Base-by-base conservation (phyloP, 2,113 vertebrate species). In the Pseudorasbora parva region DNA sequence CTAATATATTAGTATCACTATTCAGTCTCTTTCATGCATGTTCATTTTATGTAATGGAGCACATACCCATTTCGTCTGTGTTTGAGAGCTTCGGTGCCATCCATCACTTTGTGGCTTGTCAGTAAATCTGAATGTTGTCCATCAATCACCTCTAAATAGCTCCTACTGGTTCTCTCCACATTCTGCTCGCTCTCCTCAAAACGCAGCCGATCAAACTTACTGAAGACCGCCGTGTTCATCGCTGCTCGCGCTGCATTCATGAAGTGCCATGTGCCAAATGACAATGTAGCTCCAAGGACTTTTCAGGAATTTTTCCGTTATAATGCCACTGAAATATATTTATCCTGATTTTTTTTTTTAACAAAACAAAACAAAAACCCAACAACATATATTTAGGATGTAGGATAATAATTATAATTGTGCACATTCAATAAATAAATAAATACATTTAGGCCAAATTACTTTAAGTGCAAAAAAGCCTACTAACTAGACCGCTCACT, bases 221-320 rank as follows among this genome's bases (percentile, higher is more conserved):
- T 97, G 92, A 98, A 98, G 92, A 98, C 96, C 37, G 98, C 95
- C 88, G 96, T 94, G 93, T 98, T 98, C 98, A 98, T 98, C 93
- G 91, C 92, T 78, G 88, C 12, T 11, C 5, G 47, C 74, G 49
- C 23, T 77, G 78, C 68, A 9, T 51, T 76, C 30, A 62, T 49
- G 27, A 3, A 73, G 8, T 78, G 56, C 49, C 75, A 84, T 79
- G 43, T 14, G 77, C 59, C 77, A 27, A 68, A 43, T 54, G 21
- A 62, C 27, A 23, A 23, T 60, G 54, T 25, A 51, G 8, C 33
- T 87, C 83, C 82, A 66, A 23, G 19, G n/a, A 14, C 6, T n/a
- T 23, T 62, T 25, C 66, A 45, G 11, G 33, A 43, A 49, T 33
- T 21, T 8, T 1, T 12, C 33, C 14, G 2, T 6, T 23, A 45